Conservation (phyloP, 2,888 invertebrate species). For the Synergus japonicus region DNA sequence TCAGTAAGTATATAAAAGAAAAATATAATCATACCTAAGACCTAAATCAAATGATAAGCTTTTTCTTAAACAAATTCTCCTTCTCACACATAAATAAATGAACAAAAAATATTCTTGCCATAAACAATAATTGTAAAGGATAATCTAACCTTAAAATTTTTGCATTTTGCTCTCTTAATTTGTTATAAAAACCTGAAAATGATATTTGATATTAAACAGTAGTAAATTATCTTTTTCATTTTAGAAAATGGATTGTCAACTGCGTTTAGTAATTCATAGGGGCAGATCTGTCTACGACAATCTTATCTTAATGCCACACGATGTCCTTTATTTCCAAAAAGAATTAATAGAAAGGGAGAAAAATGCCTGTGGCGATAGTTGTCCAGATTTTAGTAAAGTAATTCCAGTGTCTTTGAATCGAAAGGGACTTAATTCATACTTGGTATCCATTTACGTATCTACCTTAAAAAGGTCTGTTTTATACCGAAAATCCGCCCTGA, state of each 20-base stretch:
- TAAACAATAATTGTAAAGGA: too few relatives aligned
- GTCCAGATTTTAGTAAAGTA: constrained; percentile 20
- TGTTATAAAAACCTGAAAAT: too few relatives aligned
- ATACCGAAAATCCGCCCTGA: constrained; percentile 64
- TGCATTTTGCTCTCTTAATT: too few relatives aligned
- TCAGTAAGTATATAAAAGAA: too few relatives aligned
- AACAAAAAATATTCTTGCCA: too few relatives aligned
- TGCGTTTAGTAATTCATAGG: constrained; percentile 63
- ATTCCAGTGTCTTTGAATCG: constrained; percentile 57
- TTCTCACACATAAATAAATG: too few relatives aligned
- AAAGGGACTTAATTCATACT: constrained; percentile 64
- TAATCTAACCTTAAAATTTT: too few relatives aligned
- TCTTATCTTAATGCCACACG: constrained; percentile 54
- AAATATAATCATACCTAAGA: too few relatives aligned
- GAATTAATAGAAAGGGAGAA: constrained; percentile 4
- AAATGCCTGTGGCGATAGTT: constrained; percentile 31
- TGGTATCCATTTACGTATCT: constrained; percentile 65
- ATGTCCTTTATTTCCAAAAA: constrained; percentile 47
- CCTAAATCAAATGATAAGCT: too few relatives aligned
- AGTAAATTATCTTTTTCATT: background rate
- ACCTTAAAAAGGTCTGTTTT: constrained; percentile 58
- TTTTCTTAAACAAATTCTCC: too few relatives aligned
- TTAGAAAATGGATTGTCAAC: constrained; percentile 59
- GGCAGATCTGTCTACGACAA: constrained; percentile 64
- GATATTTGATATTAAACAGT: too few relatives aligned